phyloP scores from a whole-genome alignment of 2,113 vertebrate species.

The Sclerurus mexicanus region DNA sequence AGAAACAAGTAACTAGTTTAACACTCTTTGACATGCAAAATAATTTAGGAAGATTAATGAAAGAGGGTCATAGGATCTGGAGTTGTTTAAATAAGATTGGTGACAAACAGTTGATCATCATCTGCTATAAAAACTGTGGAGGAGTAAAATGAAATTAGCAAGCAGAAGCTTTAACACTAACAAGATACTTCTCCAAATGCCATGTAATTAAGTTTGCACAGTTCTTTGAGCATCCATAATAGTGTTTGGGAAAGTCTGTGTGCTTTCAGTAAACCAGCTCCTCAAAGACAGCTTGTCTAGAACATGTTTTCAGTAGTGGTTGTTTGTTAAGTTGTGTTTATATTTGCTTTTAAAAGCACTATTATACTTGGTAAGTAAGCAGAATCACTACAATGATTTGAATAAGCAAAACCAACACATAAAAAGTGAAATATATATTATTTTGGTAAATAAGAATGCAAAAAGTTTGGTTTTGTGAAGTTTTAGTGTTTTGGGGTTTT shows the following conservation, averaged over 20 bases:
- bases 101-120: neutral
- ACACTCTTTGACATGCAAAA: neutral
- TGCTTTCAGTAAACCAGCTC: neutral
- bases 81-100: neutral
- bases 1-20: neutral
- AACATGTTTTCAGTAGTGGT: neutral
- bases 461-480: neutral
- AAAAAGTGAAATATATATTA: neutral
- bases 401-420: neutral
- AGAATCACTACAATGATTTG: neutral
- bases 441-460: neutral
- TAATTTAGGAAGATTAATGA: neutral
- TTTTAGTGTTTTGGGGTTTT: accelerated
- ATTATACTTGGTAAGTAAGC: neutral
- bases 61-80: neutral
- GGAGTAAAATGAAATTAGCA: neutral
- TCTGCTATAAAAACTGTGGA: neutral
- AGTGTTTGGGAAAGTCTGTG: neutral
- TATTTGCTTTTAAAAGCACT: neutral
- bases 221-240: neutral
- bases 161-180: neutral
- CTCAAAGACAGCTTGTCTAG: neutral
- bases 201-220: neutral
- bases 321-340: neutral
- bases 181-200: neutral